Evolutionary conservation across 2,797 vertebrate genomes (phyloP).

Genomic region (Lateolabrax maculatus): DNA sequence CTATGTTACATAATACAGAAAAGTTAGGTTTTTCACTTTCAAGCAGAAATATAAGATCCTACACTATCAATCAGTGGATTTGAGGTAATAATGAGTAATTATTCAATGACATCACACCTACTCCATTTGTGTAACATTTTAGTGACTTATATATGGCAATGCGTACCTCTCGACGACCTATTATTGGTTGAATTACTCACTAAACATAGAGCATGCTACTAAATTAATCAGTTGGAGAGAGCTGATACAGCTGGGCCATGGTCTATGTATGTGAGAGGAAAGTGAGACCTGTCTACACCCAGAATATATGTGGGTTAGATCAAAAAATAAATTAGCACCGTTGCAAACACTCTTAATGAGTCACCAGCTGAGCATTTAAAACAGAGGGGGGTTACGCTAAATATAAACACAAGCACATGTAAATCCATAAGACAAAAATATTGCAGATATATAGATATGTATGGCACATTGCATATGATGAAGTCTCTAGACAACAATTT

Average conservation of each 20-base stretch:
- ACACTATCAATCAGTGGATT: background rate
- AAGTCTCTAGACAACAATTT: slow-evolving; percentile 11
- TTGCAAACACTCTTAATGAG: slow-evolving; percentile 64
- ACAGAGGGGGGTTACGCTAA: slow-evolving; percentile 63
- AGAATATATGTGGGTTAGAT: slow-evolving; percentile 68
- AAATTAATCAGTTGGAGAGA: slow-evolving; percentile 55
- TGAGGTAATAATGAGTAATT: background rate
- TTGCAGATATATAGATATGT: slow-evolving; percentile 24
- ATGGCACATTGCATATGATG: slow-evolving; percentile 16
- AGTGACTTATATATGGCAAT: background rate
- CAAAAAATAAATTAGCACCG: slow-evolving; percentile 80
- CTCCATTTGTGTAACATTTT: background rate
- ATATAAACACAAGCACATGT: slow-evolving; percentile 72
- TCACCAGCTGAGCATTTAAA: slow-evolving; percentile 62
- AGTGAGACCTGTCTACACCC: slow-evolving; percentile 69
- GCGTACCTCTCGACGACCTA: slow-evolving; percentile 1
- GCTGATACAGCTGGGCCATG: slow-evolving; percentile 36
- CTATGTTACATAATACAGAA: slow-evolving; percentile 51
- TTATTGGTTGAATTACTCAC: slow-evolving; percentile 35
- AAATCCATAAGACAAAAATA: slow-evolving; percentile 66
- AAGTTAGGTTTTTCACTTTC: background rate
- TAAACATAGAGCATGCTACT: slow-evolving; percentile 52
- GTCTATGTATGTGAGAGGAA: slow-evolving; percentile 58
- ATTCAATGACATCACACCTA: background rate
- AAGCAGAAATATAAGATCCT: background rate